These are phyloP conservation scores for Echinops telfairi DNA, from an alignment of 2,113 vertebrate genomes.

Conservation along the genomic window DNA sequence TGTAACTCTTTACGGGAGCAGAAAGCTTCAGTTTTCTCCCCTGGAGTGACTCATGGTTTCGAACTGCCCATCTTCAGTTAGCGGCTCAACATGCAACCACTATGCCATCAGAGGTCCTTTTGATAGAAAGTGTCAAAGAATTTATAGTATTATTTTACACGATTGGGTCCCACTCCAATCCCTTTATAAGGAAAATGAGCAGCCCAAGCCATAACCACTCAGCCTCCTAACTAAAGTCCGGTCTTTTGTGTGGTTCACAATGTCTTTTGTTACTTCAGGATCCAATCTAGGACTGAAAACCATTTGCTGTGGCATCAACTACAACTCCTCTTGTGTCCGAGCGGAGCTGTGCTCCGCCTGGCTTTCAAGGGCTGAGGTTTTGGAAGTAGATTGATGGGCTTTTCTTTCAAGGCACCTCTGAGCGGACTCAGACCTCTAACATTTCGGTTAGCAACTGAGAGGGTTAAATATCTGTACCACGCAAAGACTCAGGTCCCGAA, in stretches of 20 bases:
- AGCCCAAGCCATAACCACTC: no score
- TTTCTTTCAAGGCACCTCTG: background rate
- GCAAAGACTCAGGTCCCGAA: background rate
- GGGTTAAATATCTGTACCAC: background rate
- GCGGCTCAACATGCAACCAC: no score
- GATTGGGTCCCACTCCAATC: no score
- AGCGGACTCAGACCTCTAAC: background rate
- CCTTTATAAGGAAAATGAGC: no score
- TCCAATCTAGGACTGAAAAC: background rate
- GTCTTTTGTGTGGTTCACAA: background rate
- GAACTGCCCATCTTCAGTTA: no score
- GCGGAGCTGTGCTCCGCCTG: background rate
- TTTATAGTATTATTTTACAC: no score
- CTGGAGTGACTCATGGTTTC: no score
- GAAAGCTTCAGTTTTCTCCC: no score
- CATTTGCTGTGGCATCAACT: background rate
- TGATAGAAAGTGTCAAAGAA: no score
- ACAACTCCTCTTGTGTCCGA: background rate
- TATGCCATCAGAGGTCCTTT: no score
- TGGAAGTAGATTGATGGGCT: background rate
- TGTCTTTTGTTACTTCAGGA: background rate
- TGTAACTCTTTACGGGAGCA: no score
- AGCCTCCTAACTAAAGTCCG: background rate
- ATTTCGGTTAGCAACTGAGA: background rate
- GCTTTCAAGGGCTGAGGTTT: background rate